Base-by-base conservation (phyloP, 2,797 vertebrate genomes). In the Scarus forsteni region DNA sequence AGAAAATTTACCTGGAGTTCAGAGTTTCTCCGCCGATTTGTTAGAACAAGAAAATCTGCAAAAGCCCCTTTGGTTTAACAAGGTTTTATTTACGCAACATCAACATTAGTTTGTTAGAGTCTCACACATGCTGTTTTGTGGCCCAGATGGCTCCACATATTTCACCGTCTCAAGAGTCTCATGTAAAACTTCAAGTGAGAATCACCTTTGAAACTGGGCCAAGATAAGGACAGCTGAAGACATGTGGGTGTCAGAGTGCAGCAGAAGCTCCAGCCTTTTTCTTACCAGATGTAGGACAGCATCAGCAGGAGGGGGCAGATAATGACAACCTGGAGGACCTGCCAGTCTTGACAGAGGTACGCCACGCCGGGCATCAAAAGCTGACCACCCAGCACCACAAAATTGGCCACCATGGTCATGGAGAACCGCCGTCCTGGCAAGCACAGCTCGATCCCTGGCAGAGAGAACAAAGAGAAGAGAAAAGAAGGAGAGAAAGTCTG, bases 371-470 rank as follows among this genome's bases (percentile, higher is more conserved):
- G 98, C 96, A 99, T 95, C 71, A 99, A 94, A 88, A 99, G 94
- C 91, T 98, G 97, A 49, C 98, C 98, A 0, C 95, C 97, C 93
- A 98, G 87, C 81, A 96, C 90, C 75, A 98, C 95, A 71, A 99
- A 99, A 84, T 92, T 98, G 0, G 97, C 96, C 91, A 97, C 96
- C 97, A 99, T 98, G 39, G 98, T 97, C 94, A 99, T 94, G 93
- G 97, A 96, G 91, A 99, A 99, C 34, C 98, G 96, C 91, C 96
- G 96, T 14, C 87, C 92, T 0, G 97, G 98, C 63, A 97, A 93
- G 76, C 97, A 99, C 76, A 99, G 94, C 91, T 99, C 98, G 50
- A 99, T 96, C 81, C 98, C 98, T 99, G 89, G 51, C 10, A 67
- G 60, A 27, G 67, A 65, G 39, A 55, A 81, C n/a, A 71, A 52